These are phyloP conservation scores for Balaeniceps rex DNA, from an alignment of 2,113 vertebrate species.

Conservation along the genomic window DNA sequence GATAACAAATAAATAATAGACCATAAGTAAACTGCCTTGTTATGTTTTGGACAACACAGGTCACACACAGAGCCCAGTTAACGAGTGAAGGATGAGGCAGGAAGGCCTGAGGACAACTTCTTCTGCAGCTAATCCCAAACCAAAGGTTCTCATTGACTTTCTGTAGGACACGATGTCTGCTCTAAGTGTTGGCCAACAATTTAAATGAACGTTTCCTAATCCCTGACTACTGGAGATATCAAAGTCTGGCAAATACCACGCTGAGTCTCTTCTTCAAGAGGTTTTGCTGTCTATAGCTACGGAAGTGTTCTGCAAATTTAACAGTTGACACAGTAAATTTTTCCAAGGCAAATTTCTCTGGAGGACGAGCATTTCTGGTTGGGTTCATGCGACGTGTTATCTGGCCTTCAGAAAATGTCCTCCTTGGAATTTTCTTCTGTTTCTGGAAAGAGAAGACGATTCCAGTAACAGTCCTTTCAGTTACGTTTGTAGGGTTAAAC, in stretches of 20 bases:
- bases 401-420: slow-evolving; percentile 74
- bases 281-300: slow-evolving; percentile 60
- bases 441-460: slow-evolving; percentile 64
- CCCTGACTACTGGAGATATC: not conserved
- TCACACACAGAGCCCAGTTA: not conserved
- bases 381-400: slow-evolving; percentile 85
- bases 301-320: slow-evolving; percentile 71
- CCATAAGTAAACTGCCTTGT: not conserved
- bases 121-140: not conserved
- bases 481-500: not conserved
- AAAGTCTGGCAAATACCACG: slow-evolving; percentile 71
- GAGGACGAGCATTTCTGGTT: slow-evolving; percentile 88
- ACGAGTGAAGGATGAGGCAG: not conserved
- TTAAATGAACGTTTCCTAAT: not conserved
- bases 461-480: not conserved
- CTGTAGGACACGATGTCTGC: not conserved
- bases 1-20: not conserved
- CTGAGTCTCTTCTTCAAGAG: slow-evolving; percentile 78
- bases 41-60: not conserved
- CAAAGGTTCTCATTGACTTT: not conserved
- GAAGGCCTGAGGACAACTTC: not conserved
- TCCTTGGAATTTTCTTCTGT: slow-evolving; percentile 72
- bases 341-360: slow-evolving; percentile 90
- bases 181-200: not conserved
- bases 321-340: slow-evolving; percentile 68